A percentile compares a stretch with the other conserved stretches of the same genome.
phyloP scores from a whole-genome alignment of 2,888 invertebrate genomes.

The Macrosiphum euphorbiae region DNA sequence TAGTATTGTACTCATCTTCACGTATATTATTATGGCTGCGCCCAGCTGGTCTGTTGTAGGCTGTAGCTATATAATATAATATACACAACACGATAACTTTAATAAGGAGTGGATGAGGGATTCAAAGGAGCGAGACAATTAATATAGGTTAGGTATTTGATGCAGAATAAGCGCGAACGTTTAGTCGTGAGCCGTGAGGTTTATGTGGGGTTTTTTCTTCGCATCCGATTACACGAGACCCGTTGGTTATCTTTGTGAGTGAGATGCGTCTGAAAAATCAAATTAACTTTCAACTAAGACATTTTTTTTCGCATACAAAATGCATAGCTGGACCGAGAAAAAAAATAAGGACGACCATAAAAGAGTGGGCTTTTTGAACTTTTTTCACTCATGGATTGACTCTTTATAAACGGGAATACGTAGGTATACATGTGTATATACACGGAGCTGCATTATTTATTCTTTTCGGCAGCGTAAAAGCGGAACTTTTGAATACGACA shows the following conservation, averaged over 20 bases:
- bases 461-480: conserved; percentile 28
- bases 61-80: neutral
- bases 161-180: neutral
- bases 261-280: conserved; percentile 44
- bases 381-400: conserved; percentile 61
- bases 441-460: conserved; percentile 37
- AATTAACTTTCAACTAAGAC: conserved; percentile 56
- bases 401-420: conserved; percentile 54
- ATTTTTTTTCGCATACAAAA: conserved; percentile 41
- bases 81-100: neutral
- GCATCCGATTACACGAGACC: conserved; percentile 4
- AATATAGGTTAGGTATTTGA: conserved; percentile 1
- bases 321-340: conserved; percentile 39
- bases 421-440: neutral
- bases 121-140: neutral
- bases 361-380: conserved; percentile 49
- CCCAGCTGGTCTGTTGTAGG: neutral
- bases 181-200: conserved; percentile 34
- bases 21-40: neutral
- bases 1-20: neutral
- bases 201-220: conserved; percentile 5
- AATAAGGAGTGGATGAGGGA: neutral
- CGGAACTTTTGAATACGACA: conserved; percentile 62
- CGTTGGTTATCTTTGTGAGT: conserved; percentile 21
- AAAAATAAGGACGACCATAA: conserved; percentile 38